Base-by-base conservation (phyloP, 2,888 invertebrate genomes). In the Ceraclea dissimilis region DNA sequence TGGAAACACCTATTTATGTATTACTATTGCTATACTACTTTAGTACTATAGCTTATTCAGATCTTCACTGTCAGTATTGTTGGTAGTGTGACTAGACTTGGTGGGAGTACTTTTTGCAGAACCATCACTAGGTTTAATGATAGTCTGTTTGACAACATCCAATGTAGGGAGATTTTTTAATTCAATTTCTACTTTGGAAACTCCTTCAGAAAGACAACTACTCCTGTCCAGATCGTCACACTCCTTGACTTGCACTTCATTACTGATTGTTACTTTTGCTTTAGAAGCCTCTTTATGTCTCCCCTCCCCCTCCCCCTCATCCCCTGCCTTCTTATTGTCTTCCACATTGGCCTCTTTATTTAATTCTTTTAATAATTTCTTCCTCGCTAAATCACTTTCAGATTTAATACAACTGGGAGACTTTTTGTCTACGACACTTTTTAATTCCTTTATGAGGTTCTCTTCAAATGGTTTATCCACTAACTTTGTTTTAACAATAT, bases 391-490 rank as follows among this genome's bases (percentile, higher is more conserved):
- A 16, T 51, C 54, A 19, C 47, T 54, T 18, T 51, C 44, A 4
- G 56, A 56, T 22, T 44, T 56, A 44, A 43, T 56, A 34, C 49
- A 43, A 16, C 39, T 50, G 26, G 54, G 54, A n/a, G 54, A 44
- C 8, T 43, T 39, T 19, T 54, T 54, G 2, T 54, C 54, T 2
- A 49, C 31, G 8, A 50, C 52, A 19, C 46, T 57, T 11, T 50
- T 57, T 31, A 49, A 43, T 26, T 34, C 44, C 17, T 57, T 52
- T 16, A 44, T 52, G 44, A 57, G 49, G 18, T 57, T 57, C 31
- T 57, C 57, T 50, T 57, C 52, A 22, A 53, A 57, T 47, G 58
- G 54, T 56, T 58, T 62, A 5, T 62, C 62, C n/a, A 60, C 56
- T 8, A 62, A 54, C 48, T 56, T 62, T n/a, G 60, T 60, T 50